phyloP scores from a whole-genome alignment of 2,113 vertebrate species.

The Malurus alboscapulatus region DNA sequence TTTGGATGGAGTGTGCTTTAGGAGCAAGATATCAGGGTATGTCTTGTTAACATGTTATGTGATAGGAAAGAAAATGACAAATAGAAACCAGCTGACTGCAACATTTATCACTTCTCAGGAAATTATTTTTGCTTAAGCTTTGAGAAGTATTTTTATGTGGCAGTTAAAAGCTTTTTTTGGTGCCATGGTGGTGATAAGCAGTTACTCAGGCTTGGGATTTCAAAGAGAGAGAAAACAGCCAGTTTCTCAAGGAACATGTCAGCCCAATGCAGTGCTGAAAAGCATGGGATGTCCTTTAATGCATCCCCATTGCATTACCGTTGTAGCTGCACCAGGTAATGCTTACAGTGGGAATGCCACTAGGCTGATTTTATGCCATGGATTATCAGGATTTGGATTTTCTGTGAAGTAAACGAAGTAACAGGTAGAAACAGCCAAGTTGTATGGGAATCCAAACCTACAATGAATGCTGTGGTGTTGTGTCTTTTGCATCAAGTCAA shows the following conservation, averaged over 20 bases:
- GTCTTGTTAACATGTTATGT: not conserved
- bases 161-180: not conserved
- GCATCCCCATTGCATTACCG: not conserved
- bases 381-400: not conserved
- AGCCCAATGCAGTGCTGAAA: not conserved
- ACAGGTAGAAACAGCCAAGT: not conserved
- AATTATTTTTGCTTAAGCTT: not conserved
- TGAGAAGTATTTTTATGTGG: not conserved
- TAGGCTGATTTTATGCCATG: not conserved
- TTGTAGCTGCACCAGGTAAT: not conserved
- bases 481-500: not conserved
- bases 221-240: not conserved
- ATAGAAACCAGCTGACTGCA: not conserved
- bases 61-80: not conserved
- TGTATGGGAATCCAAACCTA: accelerated
- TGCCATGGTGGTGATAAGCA: no score
- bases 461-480: not conserved
- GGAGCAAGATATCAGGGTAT: not conserved
- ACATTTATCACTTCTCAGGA: not conserved
- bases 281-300: not conserved
- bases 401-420: not conserved
- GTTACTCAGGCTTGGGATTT: not conserved
- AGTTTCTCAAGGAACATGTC: not conserved
- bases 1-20: not conserved
- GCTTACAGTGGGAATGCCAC: not conserved